Conservation (phyloP, 2,888 invertebrate genomes). For the Rhogogaster chlorosoma region DNA sequence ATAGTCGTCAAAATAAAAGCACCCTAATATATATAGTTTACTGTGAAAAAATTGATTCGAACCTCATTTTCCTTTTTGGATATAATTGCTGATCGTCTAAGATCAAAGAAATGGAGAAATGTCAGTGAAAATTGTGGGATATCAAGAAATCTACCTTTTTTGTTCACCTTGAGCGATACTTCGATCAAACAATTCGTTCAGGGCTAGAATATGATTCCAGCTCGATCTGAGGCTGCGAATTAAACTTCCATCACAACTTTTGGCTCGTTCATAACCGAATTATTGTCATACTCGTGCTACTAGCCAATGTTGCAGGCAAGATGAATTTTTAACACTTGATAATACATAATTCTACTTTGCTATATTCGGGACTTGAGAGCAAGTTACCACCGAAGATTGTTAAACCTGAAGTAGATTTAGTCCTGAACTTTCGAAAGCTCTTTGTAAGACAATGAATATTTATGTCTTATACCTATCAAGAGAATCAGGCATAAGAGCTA, state of each 20-base stretch:
- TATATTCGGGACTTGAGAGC: not conserved
- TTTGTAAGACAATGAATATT: slow-evolving; percentile 22
- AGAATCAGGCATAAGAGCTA: not conserved
- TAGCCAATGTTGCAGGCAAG: not conserved
- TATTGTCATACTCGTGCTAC: not conserved
- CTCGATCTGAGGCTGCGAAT: not conserved
- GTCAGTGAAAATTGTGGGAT: not conserved
- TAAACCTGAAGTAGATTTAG: not conserved
- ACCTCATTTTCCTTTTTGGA: not conserved
- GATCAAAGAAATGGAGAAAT: not conserved
- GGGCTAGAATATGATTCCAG: not conserved
- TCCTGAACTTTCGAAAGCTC: slow-evolving; percentile 2
- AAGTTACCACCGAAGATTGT: not conserved
- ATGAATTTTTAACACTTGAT: not conserved
- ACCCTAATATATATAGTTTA: too few relatives aligned
- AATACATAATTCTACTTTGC: slow-evolving; percentile 7
- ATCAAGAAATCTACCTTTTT: not conserved
- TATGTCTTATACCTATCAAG: not conserved
- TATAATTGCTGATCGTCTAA: not conserved
- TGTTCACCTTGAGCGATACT: not conserved
- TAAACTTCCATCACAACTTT: slow-evolving; percentile 8
- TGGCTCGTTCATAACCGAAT: not conserved
- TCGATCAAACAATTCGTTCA: not conserved
- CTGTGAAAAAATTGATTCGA: not conserved
- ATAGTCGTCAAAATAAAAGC: too few relatives aligned